Percentiles rank a stretch among this genome's conserved stretches.
Evolutionary conservation across 2,113 vertebrate species (phyloP).

Genomic region (Lota lota): DNA sequence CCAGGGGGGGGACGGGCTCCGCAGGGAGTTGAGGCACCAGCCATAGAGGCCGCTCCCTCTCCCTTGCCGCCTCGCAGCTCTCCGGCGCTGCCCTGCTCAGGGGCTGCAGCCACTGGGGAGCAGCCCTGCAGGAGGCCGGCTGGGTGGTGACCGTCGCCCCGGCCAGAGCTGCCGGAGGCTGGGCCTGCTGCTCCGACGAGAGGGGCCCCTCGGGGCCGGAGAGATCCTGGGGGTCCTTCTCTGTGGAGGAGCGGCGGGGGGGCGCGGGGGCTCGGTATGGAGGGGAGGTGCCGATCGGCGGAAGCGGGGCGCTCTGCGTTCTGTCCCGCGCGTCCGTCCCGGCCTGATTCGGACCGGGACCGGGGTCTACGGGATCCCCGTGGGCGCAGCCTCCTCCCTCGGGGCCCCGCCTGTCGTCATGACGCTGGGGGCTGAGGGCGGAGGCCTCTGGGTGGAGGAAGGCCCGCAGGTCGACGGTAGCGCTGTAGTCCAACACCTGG

Average conservation of each 20-base stretch:
- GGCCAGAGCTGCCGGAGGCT: slow-evolving; percentile 43
- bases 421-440: slow-evolving; percentile 59
- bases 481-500: slow-evolving; percentile 74
- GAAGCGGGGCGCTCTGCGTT: slow-evolving; percentile 20
- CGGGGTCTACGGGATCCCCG: not conserved
- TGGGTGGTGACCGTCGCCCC: slow-evolving; percentile 73
- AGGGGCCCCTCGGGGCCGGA: slow-evolving; percentile 56
- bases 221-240: slow-evolving; percentile 43
- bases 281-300: slow-evolving; percentile 22
- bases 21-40: slow-evolving; percentile 66
- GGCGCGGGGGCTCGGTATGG: slow-evolving; percentile 21
- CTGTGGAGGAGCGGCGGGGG: slow-evolving; percentile 16
- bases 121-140: slow-evolving; percentile 56
- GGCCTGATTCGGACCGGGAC: slow-evolving; percentile 13
- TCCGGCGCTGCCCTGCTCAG: slow-evolving; percentile 49
- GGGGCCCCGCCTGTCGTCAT: slow-evolving; percentile 37
- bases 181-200: slow-evolving; percentile 58
- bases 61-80: slow-evolving; percentile 41
- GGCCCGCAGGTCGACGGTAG: slow-evolving; percentile 71
- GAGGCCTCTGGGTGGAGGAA: slow-evolving; percentile 54
- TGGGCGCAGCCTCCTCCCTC: slow-evolving; percentile 28
- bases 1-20: slow-evolving; percentile 46
- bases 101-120: slow-evolving; percentile 82
- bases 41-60: slow-evolving; percentile 74
- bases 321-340: slow-evolving; percentile 61